Base-by-base conservation (phyloP, 2,797 vertebrate species). In the Sebastes oblongus region DNA sequence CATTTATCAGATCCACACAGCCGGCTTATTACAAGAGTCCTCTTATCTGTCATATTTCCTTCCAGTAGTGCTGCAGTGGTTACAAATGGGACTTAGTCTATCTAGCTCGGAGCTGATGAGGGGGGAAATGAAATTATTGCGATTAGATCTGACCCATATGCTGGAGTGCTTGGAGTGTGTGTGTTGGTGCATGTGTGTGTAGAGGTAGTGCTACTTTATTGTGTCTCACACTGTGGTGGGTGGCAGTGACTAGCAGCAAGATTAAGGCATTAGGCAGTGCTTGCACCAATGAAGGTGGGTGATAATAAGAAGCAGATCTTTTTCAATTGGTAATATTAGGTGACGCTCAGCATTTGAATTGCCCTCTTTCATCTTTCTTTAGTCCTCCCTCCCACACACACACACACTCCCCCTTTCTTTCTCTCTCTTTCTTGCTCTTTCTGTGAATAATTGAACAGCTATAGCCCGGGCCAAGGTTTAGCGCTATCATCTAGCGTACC, bases 111-210 rank as follows among this genome's bases (percentile, higher is more conserved):
- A 90, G 92, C 92, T 92, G 93, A 94, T 93, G 93, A 94, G 91
- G 82, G 89, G 85, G 92, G 93, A 93, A 94, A 95, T 95, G 90
- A 95, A 95, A 94, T 93, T 92, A 94, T 91, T 83, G 86, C 86
- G 93, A 95, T 95, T 92, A 93, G 85, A 95, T 95, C 93, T 94
- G 92, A 94, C 93, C 93, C 93, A 94, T 89, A 93, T 93, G 91
- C 88, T 84, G 85, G 83, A 86, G 89, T 89, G 85, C 86, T 89
- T 66, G 83, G 87, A 76, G 87, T 91, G 86, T 88, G 85, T 88
- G 82, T 76, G 8, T 59, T 27, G 74, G 59, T 69, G 68, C 20
- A 25, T 75, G 64, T 72, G 64, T 72, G 72, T 56, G 72, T 81
- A 86, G 85, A 82, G 71, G 69, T 74, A 77, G 83, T 54, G 80